Conservation (phyloP, 2,113 vertebrate species). For the Syrmaticus mikado region DNA sequence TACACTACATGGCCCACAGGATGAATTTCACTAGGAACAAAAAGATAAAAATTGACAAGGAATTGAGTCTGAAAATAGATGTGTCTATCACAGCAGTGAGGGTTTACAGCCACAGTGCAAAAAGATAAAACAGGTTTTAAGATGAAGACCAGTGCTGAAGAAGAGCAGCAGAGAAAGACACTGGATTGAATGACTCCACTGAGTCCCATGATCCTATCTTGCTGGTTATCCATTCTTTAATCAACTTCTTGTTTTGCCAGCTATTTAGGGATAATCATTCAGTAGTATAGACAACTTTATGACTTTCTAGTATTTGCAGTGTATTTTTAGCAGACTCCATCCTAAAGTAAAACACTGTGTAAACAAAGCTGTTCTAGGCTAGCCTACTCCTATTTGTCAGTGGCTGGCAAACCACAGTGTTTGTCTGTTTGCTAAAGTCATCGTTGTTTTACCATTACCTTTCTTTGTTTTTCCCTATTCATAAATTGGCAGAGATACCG, state of each 20-base stretch:
- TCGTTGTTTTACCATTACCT: conserved; percentile 42
- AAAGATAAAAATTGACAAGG: neutral
- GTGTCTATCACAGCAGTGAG: neutral
- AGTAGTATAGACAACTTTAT: conserved; percentile 10
- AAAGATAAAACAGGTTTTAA: neutral
- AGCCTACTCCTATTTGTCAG: conserved; percentile 25
- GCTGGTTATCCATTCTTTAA: neutral
- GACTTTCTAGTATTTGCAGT: conserved; percentile 6
- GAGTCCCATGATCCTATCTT: neutral
- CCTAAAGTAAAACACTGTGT: conserved; percentile 31
- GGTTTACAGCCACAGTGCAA: neutral
- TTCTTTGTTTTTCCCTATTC: conserved; percentile 30
- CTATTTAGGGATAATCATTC: neutral
- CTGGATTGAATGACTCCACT: rapidly evolving
- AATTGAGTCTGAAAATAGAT: neutral
- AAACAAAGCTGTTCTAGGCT: conserved; percentile 42
- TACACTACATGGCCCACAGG: neutral
- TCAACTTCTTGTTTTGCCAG: neutral
- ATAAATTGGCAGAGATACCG: neutral
- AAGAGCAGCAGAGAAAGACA: neutral
- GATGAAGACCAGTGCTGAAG: neutral
- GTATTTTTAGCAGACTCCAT: conserved; percentile 42
- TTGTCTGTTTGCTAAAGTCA: conserved; percentile 34
- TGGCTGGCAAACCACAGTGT: conserved; percentile 55
- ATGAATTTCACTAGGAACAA: neutral